Evolutionary conservation across 2,888 invertebrate genomes (phyloP), one percentile per base, ranked within the genome.

Genomic region (Polydesmus complanatus): DNA sequence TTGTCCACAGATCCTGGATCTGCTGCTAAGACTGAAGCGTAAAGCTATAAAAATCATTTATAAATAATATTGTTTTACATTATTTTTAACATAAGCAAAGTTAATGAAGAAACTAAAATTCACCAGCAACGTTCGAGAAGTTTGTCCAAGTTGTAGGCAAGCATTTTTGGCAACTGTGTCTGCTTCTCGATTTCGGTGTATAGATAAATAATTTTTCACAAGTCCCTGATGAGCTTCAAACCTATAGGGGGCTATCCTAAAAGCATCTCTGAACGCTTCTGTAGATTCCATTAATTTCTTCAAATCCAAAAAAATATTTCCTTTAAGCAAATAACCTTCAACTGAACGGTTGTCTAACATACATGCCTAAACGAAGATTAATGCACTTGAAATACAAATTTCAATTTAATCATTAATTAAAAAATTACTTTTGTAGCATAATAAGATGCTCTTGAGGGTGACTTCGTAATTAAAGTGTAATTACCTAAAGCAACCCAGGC

Each of bases 401-500:
- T 22, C 23, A 11, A 61, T 19, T 23, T 8, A 18, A 21, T 60
- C 11, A 54, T 37, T 22, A n/a, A 47, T n/a, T 5, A 37, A 37
- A 37, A 14, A 5, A 37, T 62, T 68, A 78, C 79, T 72, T 87
- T 86, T 62, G 85, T 83, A 1, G 83, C 83, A 70, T 87, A 85
- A 69, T 83, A 83, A 1, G 82, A 78, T 1, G 86, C 85, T 68
- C 83, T 81, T 22, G 81, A 82, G 62, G 79, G 79, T 67, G 84
- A 83, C 64, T 81, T 80, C 27, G 77, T 76, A 0, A 80, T 77
- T 68, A 81, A 81, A 66, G 83, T 79, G 57, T 80, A 80, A 73
- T 86, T 86, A 1, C 86, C 87, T 72, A 86, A 78, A 0, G 85
- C 83, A 58, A 87, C 81, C 83, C 88, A 89, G 61, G 85, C 82